phyloP scores from a whole-genome alignment of 1,140 invertebrate species.

The Polypedilum vanderplanki region DNA sequence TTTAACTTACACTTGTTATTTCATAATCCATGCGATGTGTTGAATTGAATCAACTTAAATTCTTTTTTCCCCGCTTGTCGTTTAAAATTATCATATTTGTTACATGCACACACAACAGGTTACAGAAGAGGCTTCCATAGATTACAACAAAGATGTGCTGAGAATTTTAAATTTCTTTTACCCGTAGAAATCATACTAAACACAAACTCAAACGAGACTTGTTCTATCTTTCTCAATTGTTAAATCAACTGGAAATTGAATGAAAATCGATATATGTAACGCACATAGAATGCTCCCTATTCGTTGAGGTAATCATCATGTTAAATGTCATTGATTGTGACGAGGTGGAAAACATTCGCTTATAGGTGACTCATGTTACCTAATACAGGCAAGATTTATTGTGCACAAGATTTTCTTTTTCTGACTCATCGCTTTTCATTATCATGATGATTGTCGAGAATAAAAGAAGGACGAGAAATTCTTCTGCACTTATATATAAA shows the following conservation, averaged over 20 bases:
- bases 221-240: not conserved
- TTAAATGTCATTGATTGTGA: conserved; percentile 23
- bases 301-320: conserved; percentile 21
- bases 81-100: not conserved
- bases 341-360: conserved; percentile 22
- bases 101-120: conserved; percentile 18
- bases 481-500: not conserved
- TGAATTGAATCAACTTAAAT: too few species aligned
- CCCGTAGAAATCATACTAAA: not conserved
- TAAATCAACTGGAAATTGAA: conserved; percentile 29
- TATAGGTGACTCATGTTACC: conserved; percentile 24
- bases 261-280: conserved; percentile 6
- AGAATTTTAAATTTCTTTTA: conserved; percentile 12
- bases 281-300: too few species aligned
- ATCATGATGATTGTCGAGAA: not conserved
- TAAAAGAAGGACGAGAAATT: not conserved
- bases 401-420: not conserved
- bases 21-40: not conserved
- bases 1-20: conserved; percentile 14
- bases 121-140: not conserved
- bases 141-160: not conserved
- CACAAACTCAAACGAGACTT: not conserved
- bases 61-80: too few species aligned
- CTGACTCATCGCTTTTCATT: conserved; percentile 22
- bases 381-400: conserved; percentile 20